These are phyloP conservation scores for Tragulus kanchil DNA, from an alignment of 2,113 vertebrate genomes.

Conservation along the genomic window DNA sequence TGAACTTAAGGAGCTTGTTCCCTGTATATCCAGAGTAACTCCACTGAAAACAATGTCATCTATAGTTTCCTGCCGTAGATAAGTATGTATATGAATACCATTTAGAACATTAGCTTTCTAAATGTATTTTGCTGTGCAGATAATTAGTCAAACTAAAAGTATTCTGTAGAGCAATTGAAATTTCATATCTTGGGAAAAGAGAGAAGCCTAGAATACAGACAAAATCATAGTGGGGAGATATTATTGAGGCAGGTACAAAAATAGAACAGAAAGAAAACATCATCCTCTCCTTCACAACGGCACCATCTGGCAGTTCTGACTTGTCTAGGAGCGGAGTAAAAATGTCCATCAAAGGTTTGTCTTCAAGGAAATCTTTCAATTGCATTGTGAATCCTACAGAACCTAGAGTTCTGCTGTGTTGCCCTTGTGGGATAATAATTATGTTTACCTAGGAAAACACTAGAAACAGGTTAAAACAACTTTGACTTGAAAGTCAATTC, in stretches of 20 bases:
- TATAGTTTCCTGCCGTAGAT: neutral
- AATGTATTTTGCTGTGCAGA: neutral
- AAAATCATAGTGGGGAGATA: neutral
- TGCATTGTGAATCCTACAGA: neutral
- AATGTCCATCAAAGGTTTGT: neutral
- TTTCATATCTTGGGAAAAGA: neutral
- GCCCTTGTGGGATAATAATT: neutral
- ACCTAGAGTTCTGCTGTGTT: neutral
- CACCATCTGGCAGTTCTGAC: neutral
- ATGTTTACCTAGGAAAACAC: neutral
- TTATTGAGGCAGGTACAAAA: neutral
- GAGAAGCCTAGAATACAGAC: neutral
- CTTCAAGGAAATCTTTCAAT: neutral
- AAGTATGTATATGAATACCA: neutral
- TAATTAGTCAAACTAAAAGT: slow-evolving; percentile 2
- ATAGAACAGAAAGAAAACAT: slow-evolving; percentile 38
- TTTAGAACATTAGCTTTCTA: neutral
- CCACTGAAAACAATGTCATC: neutral
- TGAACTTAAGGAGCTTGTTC: slow-evolving; percentile 14
- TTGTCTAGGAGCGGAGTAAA: slow-evolving; percentile 17
- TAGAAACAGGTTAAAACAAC: neutral
- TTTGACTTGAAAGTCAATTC: neutral
- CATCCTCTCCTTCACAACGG: neutral
- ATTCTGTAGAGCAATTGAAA: slow-evolving; percentile 20
- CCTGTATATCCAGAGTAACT: neutral